These are phyloP conservation scores for Nasua narica DNA, from an alignment of 2,797 vertebrate genomes.

Conservation along the genomic window DNA sequence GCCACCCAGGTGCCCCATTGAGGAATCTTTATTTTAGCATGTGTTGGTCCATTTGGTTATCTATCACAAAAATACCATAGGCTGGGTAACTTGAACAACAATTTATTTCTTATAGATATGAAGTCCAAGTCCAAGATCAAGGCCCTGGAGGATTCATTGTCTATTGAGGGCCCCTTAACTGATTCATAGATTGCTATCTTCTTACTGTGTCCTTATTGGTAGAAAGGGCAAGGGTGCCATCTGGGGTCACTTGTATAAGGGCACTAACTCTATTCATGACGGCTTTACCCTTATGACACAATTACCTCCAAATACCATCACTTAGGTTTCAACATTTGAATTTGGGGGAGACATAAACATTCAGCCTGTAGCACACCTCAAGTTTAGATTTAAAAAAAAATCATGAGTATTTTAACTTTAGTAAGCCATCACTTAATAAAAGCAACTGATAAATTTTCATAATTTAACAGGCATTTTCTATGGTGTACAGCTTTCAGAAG, in stretches of 20 bases:
- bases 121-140: not conserved
- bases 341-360: not conserved
- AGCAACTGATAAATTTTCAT: not conserved
- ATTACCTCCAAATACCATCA: not conserved
- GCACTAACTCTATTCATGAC: not conserved
- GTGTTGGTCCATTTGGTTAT: not conserved
- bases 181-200: not conserved
- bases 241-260: not conserved
- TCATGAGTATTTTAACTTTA: not conserved
- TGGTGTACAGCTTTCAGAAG: not conserved
- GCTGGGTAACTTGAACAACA: not conserved
- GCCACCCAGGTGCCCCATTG: too few relatives aligned
- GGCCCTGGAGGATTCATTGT: not conserved
- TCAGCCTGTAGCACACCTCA: not conserved
- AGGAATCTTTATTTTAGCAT: slow-evolving; percentile 1
- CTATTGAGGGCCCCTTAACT: not conserved
- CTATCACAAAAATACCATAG: not conserved
- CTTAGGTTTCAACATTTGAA: not conserved
- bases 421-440: not conserved
- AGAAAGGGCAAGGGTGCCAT: not conserved
- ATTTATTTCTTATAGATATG: not conserved
- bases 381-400: not conserved
- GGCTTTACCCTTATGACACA: not conserved
- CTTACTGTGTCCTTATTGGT: not conserved
- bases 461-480: not conserved